Evolutionary conservation across 2,888 invertebrate species (phyloP).

Genomic region (Ochropleura leucogaster): DNA sequence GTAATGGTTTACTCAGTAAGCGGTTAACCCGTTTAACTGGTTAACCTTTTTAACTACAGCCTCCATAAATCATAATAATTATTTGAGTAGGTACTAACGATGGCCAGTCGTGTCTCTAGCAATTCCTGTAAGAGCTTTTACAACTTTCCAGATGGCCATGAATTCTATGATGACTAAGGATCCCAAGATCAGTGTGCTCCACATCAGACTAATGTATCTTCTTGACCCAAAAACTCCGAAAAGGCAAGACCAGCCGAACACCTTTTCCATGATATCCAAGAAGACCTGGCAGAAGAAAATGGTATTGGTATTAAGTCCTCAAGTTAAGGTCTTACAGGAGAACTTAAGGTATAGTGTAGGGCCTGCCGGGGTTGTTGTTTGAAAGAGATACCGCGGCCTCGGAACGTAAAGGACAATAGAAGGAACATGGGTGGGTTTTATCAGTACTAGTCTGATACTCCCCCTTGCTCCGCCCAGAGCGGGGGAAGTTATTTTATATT

Average conservation of each 20-base stretch:
- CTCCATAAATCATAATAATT: background rate
- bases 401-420: too few relatives aligned
- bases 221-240: slow-evolving; percentile 75
- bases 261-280: slow-evolving; percentile 70
- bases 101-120: slow-evolving; percentile 74
- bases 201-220: slow-evolving; percentile 69
- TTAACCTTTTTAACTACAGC: too few relatives aligned
- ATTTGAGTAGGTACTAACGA: slow-evolving; percentile 68
- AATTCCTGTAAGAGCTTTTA: slow-evolving; percentile 78
- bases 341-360: too few relatives aligned
- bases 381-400: too few relatives aligned
- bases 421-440: too few relatives aligned
- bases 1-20: too few relatives aligned
- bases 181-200: slow-evolving; percentile 70
- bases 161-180: slow-evolving; percentile 69
- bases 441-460: too few relatives aligned
- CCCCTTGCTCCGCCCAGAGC: too few relatives aligned
- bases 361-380: too few relatives aligned
- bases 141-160: slow-evolving; percentile 77
- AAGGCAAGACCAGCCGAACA: slow-evolving; percentile 72
- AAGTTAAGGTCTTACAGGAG: too few relatives aligned
- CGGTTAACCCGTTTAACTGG: too few relatives aligned
- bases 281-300: slow-evolving; percentile 70
- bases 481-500: too few relatives aligned
- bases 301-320: background rate